Conservation (phyloP, 2,888 invertebrate genomes). For the Hydraecia micacea region DNA sequence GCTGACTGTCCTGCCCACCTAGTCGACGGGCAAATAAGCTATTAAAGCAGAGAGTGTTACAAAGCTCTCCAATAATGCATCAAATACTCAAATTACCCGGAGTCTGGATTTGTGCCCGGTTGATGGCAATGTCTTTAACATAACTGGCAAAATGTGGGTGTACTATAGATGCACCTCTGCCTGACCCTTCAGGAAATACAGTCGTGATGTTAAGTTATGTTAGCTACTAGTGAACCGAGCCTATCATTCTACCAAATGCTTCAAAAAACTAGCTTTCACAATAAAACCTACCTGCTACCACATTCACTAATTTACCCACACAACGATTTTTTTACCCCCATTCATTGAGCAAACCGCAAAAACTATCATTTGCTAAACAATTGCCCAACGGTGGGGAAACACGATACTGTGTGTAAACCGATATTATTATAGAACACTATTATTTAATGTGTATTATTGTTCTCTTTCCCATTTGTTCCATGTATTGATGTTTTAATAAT, state of each 20-base stretch:
- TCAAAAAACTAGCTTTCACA: background rate
- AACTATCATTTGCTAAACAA: conserved; percentile 51
- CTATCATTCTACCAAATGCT: background rate
- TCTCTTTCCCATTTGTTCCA: conserved; percentile 32
- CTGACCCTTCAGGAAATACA: background rate
- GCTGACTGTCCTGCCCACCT: background rate
- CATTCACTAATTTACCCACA: conserved; percentile 42
- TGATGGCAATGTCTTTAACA: background rate
- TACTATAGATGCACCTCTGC: background rate
- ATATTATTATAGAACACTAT: conserved; percentile 62
- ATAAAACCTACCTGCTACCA: conserved; percentile 41
- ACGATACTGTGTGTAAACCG: conserved; percentile 64
- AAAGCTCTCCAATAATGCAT: background rate
- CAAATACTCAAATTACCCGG: background rate
- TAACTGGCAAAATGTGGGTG: background rate
- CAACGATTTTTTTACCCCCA: conserved; percentile 42
- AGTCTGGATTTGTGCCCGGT: background rate
- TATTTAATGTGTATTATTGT: conserved; percentile 52
- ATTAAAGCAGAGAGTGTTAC: background rate
- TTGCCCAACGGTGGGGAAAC: conserved; percentile 54
- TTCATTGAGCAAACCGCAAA: conserved; percentile 53
- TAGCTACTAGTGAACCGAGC: background rate
- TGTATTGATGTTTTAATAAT: conserved; percentile 67
- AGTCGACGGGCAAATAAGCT: background rate
- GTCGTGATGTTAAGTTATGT: background rate